phyloP scores from a whole-genome alignment of 2,113 vertebrate genomes.

The Martes martes region DNA sequence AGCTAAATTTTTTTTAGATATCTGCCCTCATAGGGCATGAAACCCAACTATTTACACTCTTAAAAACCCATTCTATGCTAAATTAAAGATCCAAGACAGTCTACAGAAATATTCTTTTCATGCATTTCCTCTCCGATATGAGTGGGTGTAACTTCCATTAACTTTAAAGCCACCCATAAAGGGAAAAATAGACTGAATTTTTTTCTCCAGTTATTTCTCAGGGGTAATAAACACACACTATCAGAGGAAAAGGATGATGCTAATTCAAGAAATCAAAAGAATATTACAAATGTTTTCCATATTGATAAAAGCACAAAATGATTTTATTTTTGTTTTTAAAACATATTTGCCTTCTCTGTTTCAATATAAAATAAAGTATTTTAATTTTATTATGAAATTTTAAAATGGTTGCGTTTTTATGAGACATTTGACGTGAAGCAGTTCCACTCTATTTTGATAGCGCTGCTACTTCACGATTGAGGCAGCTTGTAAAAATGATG shows the following conservation, averaged over 20 bases:
- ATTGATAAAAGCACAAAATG: slow-evolving; percentile 59
- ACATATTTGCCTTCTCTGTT: slow-evolving; percentile 32
- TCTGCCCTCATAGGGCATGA: background rate
- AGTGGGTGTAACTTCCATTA: slow-evolving; percentile 54
- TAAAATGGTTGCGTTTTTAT: slow-evolving; percentile 73
- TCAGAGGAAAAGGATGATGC: slow-evolving; percentile 39
- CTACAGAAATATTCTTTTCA: slow-evolving; percentile 56
- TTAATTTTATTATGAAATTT: slow-evolving; percentile 72
- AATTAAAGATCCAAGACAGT: slow-evolving; percentile 53
- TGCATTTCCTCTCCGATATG: slow-evolving; percentile 41
- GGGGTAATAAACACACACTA: slow-evolving; percentile 63
- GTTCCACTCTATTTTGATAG: slow-evolving; percentile 63
- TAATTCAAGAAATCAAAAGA: slow-evolving; percentile 63
- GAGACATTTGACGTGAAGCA: slow-evolving; percentile 60
- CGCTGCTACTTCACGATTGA: slow-evolving; percentile 67
- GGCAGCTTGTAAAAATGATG: slow-evolving; percentile 68
- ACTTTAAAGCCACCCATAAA: slow-evolving; percentile 64
- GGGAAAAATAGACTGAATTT: slow-evolving; percentile 64
- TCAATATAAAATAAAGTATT: slow-evolving; percentile 42
- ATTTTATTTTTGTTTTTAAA: slow-evolving; percentile 54
- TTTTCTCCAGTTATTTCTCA: slow-evolving; percentile 54
- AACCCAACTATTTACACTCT: background rate
- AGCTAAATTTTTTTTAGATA: background rate
- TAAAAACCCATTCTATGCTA: slow-evolving; percentile 31
- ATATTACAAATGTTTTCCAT: slow-evolving; percentile 65